Evolutionary conservation across 2,113 vertebrate species (phyloP).

Genomic region (Poicephalus gulielmi): DNA sequence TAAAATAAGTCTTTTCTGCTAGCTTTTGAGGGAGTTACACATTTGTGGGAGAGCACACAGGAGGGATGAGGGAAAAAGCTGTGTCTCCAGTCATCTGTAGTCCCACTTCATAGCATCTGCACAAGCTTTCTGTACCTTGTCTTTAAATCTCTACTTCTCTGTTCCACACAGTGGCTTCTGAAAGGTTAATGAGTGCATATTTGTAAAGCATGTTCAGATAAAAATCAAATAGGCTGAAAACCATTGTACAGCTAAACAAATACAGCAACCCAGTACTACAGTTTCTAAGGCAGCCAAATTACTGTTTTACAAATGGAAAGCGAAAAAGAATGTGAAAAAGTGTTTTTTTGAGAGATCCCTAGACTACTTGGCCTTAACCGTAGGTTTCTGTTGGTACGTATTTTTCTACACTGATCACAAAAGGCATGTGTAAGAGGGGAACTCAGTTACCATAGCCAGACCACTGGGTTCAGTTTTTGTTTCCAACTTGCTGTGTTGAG

Average conservation of each 20-base stretch:
- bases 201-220: neutral
- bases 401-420: conserved; percentile 38
- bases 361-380: neutral
- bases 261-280: neutral
- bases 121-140: neutral
- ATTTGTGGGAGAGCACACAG: neutral
- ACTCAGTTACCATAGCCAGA: conserved; percentile 27
- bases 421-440: conserved; percentile 11
- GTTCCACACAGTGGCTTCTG: neutral
- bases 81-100: neutral
- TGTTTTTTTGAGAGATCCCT: neutral
- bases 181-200: neutral
- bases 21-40: neutral
- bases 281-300: neutral
- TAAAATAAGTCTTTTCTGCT: neutral
- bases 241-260: neutral
- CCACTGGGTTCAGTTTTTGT: conserved; percentile 1
- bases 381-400: neutral
- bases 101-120: neutral
- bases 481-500: neutral
- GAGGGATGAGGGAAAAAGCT: neutral
- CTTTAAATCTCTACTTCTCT: neutral
- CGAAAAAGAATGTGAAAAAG: neutral
- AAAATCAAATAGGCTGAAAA: neutral
- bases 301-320: neutral